phyloP scores from a whole-genome alignment of 2,113 vertebrate genomes.

The Okapia johnstoni region DNA sequence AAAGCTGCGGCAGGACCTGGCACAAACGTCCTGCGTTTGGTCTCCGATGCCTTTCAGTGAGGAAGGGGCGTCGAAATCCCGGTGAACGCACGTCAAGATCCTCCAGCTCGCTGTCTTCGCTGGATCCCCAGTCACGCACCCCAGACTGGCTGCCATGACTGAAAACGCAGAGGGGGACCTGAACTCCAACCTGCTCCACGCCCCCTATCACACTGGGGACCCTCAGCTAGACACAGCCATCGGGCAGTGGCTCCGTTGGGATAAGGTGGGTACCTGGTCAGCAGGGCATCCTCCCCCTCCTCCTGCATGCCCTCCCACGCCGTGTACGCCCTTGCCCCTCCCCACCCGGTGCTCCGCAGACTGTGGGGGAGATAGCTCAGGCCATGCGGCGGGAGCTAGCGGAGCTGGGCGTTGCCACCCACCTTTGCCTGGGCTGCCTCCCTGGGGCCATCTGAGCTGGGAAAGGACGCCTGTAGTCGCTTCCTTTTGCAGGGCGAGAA shows the following conservation, averaged over 20 bases:
- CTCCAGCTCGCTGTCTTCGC: neutral
- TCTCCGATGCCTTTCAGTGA: constrained; percentile 58
- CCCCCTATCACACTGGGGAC: constrained; percentile 83
- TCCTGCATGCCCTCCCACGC: neutral
- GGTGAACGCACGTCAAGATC: constrained; percentile 17
- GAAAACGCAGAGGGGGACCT: constrained; percentile 80
- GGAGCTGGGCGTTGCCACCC: constrained; percentile 41
- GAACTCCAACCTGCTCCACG: constrained; percentile 82
- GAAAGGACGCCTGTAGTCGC: neutral
- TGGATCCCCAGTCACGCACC: neutral
- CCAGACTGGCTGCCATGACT: constrained; percentile 72
- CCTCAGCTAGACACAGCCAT: constrained; percentile 85
- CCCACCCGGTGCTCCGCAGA: constrained; percentile 10
- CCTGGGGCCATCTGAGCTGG: neutral
- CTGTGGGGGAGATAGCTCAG: neutral
- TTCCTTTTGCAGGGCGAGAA: constrained; percentile 19
- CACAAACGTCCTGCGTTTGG: neutral
- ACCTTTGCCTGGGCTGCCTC: neutral
- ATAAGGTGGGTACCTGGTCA: constrained; percentile 82
- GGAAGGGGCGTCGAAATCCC: constrained; percentile 30
- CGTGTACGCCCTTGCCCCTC: neutral
- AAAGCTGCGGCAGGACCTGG: neutral
- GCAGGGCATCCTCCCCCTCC: neutral
- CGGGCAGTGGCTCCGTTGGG: constrained; percentile 90
- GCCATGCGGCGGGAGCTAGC: neutral